Percentiles rank a stretch among this genome's conserved stretches.
phyloP scores from a whole-genome alignment of 2,888 invertebrate genomes.

The Sericinus montela region DNA sequence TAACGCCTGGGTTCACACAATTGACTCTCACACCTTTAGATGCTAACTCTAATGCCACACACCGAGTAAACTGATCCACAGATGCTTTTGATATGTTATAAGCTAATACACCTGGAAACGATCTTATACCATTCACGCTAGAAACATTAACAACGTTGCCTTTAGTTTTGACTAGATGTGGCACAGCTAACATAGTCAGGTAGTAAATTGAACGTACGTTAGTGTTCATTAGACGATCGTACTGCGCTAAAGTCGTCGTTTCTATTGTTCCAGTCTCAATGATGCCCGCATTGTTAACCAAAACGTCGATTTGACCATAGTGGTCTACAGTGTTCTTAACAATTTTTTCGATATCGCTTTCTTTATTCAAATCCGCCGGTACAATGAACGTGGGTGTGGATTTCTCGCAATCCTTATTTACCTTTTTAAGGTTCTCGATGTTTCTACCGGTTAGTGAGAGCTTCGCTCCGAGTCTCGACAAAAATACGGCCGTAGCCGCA shows the following conservation, averaged over 20 bases:
- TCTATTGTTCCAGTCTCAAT: slow-evolving; percentile 91
- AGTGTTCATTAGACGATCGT: slow-evolving; percentile 92
- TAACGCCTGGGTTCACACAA: slow-evolving; percentile 95
- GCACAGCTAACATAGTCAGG: slow-evolving; percentile 92
- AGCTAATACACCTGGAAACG: slow-evolving; percentile 93
- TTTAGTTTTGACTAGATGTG: slow-evolving; percentile 89
- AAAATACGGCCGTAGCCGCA: slow-evolving; percentile 87
- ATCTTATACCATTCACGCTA: slow-evolving; percentile 93
- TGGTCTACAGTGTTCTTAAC: slow-evolving; percentile 85
- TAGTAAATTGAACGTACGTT: slow-evolving; percentile 92
- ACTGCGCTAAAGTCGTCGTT: slow-evolving; percentile 90
- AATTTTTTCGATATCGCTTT: slow-evolving; percentile 85
- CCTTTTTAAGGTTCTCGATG: slow-evolving; percentile 78
- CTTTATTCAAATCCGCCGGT: slow-evolving; percentile 86
- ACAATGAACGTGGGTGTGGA: slow-evolving; percentile 75
- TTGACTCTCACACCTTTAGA: slow-evolving; percentile 92
- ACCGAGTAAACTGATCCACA: slow-evolving; percentile 96
- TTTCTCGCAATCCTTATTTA: slow-evolving; percentile 58
- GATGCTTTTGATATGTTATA: slow-evolving; percentile 97
- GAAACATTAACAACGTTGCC: slow-evolving; percentile 98
- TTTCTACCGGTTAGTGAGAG: slow-evolving; percentile 86
- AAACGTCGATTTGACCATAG: slow-evolving; percentile 88
- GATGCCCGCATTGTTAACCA: slow-evolving; percentile 94
- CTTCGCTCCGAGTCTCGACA: slow-evolving; percentile 86
- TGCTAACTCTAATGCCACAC: slow-evolving; percentile 92